Conservation (phyloP, 2,888 invertebrate species). For the Melinaea marsaeus region DNA sequence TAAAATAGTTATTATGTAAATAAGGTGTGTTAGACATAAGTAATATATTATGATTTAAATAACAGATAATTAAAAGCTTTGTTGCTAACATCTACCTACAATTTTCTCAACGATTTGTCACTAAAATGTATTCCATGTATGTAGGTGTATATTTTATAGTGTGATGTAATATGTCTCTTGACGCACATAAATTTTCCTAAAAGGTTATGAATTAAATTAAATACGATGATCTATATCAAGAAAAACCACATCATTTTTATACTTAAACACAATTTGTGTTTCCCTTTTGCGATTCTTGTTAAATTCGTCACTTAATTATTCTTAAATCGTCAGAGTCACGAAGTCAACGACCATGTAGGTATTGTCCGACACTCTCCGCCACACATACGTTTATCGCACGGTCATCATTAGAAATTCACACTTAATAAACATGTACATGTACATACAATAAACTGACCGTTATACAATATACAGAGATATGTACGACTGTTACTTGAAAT, state of each 20-base stretch:
- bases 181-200: conserved; percentile 7
- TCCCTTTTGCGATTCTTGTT: conserved; percentile 17
- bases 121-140: conserved; percentile 11
- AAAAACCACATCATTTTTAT: conserved; percentile 5
- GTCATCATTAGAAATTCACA: conserved; percentile 19
- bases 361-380: conserved; percentile 13
- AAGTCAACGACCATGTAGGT: conserved; percentile 33
- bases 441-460: conserved; percentile 17
- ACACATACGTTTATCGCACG: conserved; percentile 16
- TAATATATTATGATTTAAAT: conserved; percentile 8
- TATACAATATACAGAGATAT: conserved; percentile 13
- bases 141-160: conserved; percentile 18
- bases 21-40: conserved; percentile 4
- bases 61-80: conserved; percentile 10
- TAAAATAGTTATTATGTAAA: conserved; percentile 2
- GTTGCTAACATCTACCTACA: conserved; percentile 12
- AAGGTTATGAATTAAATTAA: conserved; percentile 11
- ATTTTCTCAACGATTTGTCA: neutral
- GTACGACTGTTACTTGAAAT: conserved; percentile 12
- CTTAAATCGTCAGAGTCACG: conserved; percentile 16
- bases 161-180: conserved; percentile 20
- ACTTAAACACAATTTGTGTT: conserved; percentile 19
- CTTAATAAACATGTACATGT: conserved; percentile 9
- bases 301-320: conserved; percentile 19
- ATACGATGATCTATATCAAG: conserved; percentile 12